Evolutionary conservation across 2,113 vertebrate species (phyloP).

Genomic region (Elanus axillaris): DNA sequence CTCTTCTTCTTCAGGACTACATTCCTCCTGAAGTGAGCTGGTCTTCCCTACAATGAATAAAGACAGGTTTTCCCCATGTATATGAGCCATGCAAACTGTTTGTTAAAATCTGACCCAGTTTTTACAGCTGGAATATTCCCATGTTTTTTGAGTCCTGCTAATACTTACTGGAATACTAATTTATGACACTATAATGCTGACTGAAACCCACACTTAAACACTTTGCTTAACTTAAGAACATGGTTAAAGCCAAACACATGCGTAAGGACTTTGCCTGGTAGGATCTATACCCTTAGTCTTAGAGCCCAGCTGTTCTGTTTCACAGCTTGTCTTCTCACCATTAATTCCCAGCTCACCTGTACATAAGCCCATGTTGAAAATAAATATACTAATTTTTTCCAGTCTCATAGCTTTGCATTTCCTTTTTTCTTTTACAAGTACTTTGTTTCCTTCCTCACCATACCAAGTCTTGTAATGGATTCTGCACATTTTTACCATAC

Average conservation of each 20-base stretch:
- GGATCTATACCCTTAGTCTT: not conserved
- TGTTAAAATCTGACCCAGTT: not conserved
- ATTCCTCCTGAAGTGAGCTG: not conserved
- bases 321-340: not conserved
- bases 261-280: not conserved
- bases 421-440: not conserved
- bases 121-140: not conserved
- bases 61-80: not conserved
- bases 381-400: not conserved
- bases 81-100: not conserved
- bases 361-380: not conserved
- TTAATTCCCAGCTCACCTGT: not conserved
- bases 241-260: not conserved
- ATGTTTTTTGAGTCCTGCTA: not conserved
- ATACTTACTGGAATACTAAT: not conserved
- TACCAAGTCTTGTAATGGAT: not conserved
- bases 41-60: not conserved
- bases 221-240: not conserved
- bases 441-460: not conserved
- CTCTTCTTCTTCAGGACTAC: not conserved
- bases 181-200: not conserved
- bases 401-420: not conserved
- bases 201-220: not conserved
- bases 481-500: slow-evolving; percentile 14
- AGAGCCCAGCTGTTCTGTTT: not conserved